A percentile compares a stretch with the other conserved stretches of the same genome.
Evolutionary conservation across 2,113 vertebrate genomes (phyloP).

Genomic region (Megalops atlanticus): DNA sequence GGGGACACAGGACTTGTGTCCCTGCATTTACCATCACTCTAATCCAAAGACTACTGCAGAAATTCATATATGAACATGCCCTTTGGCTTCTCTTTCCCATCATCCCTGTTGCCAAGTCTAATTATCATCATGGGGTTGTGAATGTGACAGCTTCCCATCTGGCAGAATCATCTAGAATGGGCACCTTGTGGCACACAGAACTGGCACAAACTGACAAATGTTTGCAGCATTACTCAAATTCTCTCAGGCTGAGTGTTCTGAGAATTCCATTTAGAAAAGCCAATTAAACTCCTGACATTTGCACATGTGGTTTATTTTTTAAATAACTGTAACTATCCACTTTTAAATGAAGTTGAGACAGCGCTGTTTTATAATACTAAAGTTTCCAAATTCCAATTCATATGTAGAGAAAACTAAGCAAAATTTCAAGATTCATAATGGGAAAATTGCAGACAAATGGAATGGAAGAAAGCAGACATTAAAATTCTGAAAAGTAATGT

Average conservation of each 20-base stretch:
- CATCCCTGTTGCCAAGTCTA: too few species aligned
- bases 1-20: not conserved
- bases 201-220: not conserved
- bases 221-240: not conserved
- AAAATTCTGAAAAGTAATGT: conserved; percentile 72
- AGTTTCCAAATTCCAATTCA: too few species aligned
- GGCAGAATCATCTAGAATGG: not conserved
- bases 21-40: too few species aligned
- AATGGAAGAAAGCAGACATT: not conserved
- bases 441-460: too few species aligned
- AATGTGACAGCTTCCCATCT: not conserved
- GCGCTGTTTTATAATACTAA: too few species aligned
- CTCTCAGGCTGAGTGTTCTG: not conserved
- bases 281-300: too few species aligned
- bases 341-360: too few species aligned
- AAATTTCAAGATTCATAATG: too few species aligned
- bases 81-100: not conserved
- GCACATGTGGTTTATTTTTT: too few species aligned
- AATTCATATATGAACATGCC: not conserved
- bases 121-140: not conserved
- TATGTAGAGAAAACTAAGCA: too few species aligned
- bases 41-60: not conserved
- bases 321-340: too few species aligned
- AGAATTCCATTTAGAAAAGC: not conserved
- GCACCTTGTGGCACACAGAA: not conserved